Base-by-base conservation (phyloP, 2,797 vertebrate species). In the Mormyrops boulengeri region DNA sequence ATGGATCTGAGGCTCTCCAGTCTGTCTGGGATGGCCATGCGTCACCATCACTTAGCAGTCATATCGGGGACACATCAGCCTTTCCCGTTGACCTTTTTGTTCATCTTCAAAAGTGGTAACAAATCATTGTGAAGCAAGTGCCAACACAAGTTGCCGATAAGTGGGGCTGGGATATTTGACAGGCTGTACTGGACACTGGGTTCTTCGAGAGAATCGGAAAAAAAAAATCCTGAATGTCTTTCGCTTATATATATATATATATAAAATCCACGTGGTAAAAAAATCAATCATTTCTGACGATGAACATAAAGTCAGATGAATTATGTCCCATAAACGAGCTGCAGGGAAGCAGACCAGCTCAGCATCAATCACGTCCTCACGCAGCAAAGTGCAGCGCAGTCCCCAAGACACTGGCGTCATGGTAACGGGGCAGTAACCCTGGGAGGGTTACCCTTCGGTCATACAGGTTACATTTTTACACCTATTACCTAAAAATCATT, bases 311-410 rank as follows among this genome's bases (percentile, higher is more conserved):
- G 85, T 14, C 41, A 73, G 38, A 89, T 89, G 85, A 84, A 53
- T 91, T 91, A 41, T 80, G 34, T 89, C n/a, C 55, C 77, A 57
- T 88, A 93, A 92, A 94, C 91, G 90, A 91, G 7, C 0, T 90
- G 50, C 92, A 92, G 90, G 92, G 92, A 62, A 49, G 34, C 85
- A 55, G 80, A 93, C 52, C 19, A 88, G 53, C 84, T 22, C 90
- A 87, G 11, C 30, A 90, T 38, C 92, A 91, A 92, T 92, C 90
- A 44, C 55, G 19, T 69, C 34, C 89, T 90, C 91, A 92, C 80
- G 88, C 57, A 66, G 26, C 26, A 30, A 30, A 30, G 38, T 89
- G 90, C 87, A 60, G 44, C 89, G 90, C 87, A 62, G 38, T 89
- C 52, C 22, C 47, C 57, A 82, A 49, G 88, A 86, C 38, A 88